These are phyloP conservation scores for Babylonia areolata DNA, from an alignment of 1,140 invertebrate genomes.

Conservation along the genomic window DNA sequence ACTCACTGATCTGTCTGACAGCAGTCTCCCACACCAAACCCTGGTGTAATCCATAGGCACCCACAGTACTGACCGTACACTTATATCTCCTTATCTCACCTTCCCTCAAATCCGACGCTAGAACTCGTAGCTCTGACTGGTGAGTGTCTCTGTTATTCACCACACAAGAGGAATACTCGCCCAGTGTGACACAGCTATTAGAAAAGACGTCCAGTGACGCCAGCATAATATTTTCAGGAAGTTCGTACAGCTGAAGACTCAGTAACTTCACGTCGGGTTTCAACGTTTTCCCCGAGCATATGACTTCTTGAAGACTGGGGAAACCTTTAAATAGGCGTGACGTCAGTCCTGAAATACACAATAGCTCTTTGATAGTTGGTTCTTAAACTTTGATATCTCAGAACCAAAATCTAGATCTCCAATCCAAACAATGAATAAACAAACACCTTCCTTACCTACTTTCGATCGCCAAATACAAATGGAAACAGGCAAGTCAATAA, in stretches of 20 bases:
- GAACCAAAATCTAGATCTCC: too few species aligned
- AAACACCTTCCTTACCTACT: too few species aligned
- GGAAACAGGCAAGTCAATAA: too few species aligned
- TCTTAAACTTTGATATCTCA: too few species aligned
- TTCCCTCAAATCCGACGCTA: slow-evolving; percentile 23
- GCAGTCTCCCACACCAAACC: neutral
- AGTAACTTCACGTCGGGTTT: slow-evolving; percentile 17
- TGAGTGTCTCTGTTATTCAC: neutral
- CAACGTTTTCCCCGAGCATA: neutral
- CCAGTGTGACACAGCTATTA: slow-evolving; percentile 15
- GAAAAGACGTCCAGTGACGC: neutral
- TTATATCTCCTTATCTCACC: neutral
- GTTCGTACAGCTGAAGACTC: neutral
- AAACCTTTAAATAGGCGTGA: neutral
- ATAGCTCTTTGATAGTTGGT: neutral
- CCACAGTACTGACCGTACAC: slow-evolving; percentile 5
- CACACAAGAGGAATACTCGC: slow-evolving; percentile 22
- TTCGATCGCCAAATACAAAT: too few species aligned
- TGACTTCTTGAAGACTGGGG: slow-evolving; percentile 15
- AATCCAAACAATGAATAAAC: too few species aligned
- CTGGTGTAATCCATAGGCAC: neutral
- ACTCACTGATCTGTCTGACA: neutral
- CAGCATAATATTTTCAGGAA: neutral
- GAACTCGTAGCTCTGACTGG: neutral
- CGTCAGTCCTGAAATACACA: slow-evolving; percentile 8